Conservation (phyloP, 2,113 vertebrate species). For the Pavo muticus region DNA sequence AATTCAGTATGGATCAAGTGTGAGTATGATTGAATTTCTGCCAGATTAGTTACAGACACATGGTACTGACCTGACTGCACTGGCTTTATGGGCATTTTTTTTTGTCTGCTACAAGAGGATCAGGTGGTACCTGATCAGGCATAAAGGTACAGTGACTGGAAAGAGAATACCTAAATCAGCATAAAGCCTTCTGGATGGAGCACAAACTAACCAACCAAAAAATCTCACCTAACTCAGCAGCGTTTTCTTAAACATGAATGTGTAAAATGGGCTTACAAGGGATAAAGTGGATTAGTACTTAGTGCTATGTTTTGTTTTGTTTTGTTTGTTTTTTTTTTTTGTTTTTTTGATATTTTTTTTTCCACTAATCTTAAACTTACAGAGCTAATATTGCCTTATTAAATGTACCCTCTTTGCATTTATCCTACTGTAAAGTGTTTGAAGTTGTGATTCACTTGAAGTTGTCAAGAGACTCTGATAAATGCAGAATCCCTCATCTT, state of each 20-base stretch:
- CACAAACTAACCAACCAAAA: not conserved
- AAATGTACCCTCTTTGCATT: not conserved
- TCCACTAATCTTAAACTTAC: not conserved
- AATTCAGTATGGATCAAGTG: not conserved
- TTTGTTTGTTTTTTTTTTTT: not conserved
- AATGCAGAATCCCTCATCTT: not conserved
- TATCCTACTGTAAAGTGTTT: not conserved
- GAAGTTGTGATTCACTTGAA: not conserved
- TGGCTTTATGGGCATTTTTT: not conserved
- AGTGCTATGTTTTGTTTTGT: rapidly evolving
- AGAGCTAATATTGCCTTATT: not conserved
- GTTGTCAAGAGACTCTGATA: no score
- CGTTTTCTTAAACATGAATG: rapidly evolving
- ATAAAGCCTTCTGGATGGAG: not conserved
- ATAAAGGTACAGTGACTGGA: not conserved
- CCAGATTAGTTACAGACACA: not conserved
- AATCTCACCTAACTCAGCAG: not conserved
- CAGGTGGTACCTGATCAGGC: not conserved
- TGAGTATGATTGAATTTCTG: not conserved
- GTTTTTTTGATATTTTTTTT: not conserved
- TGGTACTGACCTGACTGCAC: not conserved
- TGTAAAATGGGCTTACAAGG: not conserved
- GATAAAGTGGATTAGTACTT: not conserved
- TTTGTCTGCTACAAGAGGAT: not conserved
- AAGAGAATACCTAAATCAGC: not conserved